A percentile compares a stretch with the other conserved stretches of the same genome.
phyloP scores from a whole-genome alignment of 2,113 vertebrate genomes.

The Alectura lathami region DNA sequence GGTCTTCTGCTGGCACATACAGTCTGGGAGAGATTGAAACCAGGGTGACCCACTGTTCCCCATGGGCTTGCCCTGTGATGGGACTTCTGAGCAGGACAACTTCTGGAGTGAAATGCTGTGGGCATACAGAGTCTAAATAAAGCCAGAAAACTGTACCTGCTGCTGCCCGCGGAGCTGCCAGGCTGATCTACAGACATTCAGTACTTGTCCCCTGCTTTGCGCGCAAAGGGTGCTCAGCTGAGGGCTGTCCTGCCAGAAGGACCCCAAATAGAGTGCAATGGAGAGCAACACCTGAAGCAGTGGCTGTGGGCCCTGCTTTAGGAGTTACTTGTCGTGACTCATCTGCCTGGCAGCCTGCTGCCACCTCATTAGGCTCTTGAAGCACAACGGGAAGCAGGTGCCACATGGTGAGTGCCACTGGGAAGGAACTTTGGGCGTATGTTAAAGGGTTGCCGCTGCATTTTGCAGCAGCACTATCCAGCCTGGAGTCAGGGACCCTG shows the following conservation, averaged over 20 bases:
- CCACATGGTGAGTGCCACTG: neutral
- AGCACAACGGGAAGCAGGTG: neutral
- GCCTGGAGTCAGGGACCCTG: no score
- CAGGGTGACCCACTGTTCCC: neutral
- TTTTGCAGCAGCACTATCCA: neutral
- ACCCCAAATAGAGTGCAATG: neutral
- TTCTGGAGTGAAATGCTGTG: neutral
- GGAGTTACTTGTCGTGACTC: neutral
- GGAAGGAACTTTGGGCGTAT: no score
- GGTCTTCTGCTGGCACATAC: neutral
- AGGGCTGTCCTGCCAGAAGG: no score
- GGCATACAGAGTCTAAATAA: slow-evolving; percentile 45
- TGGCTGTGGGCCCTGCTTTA: neutral
- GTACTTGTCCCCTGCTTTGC: neutral
- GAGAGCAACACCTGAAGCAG: neutral
- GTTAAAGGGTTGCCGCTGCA: neutral
- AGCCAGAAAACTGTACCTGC: neutral
- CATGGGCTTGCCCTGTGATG: neutral
- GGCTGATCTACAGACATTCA: neutral
- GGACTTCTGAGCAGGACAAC: neutral
- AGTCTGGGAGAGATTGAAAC: neutral
- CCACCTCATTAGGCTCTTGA: neutral
- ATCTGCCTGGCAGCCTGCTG: neutral
- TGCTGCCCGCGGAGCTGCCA: neutral
- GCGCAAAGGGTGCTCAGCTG: neutral